Conservation (phyloP, 1,140 invertebrate genomes). For the Octopus sinensis region DNA sequence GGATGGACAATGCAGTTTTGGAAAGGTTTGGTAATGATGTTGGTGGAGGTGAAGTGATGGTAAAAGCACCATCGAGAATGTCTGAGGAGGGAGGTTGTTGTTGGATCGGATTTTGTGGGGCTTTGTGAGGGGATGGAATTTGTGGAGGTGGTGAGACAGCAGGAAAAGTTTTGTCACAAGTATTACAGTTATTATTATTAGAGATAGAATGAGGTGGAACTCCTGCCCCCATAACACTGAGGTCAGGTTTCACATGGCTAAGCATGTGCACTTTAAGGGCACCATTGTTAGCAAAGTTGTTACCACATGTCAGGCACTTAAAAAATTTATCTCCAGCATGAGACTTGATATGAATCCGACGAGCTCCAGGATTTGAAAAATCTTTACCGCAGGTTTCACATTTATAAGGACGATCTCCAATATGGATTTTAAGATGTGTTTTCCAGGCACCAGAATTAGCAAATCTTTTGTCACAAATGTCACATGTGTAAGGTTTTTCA, state of each 20-base stretch:
- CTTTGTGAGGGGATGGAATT: not conserved
- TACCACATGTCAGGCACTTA: constrained; percentile 4
- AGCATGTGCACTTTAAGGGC: constrained; percentile 12
- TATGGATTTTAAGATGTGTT: constrained; percentile 80
- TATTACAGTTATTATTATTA: not conserved
- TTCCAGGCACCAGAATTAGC: constrained; percentile 64
- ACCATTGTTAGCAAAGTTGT: constrained; percentile 14
- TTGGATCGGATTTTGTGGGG: constrained; percentile 1
- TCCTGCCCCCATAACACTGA: not conserved
- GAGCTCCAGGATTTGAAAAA: constrained; percentile 11
- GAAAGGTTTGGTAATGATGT: not conserved
- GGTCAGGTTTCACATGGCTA: constrained; percentile 7
- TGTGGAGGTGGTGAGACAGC: not conserved
- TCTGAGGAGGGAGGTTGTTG: not conserved
- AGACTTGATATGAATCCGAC: constrained; percentile 4
- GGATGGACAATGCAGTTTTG: not conserved
- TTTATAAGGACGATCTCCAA: constrained; percentile 82
- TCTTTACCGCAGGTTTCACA: constrained; percentile 81
- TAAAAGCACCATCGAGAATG: not conserved
- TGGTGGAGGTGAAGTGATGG: not conserved
- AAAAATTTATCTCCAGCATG: constrained; percentile 6
- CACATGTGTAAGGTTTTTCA: constrained; percentile 66
- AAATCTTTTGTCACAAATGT: constrained; percentile 87
- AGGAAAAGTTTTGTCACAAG: constrained; percentile 8
- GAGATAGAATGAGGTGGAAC: not conserved